Evolutionary conservation across 2,797 vertebrate genomes (phyloP).

Genomic region (Pteronotus mesoamericanus): DNA sequence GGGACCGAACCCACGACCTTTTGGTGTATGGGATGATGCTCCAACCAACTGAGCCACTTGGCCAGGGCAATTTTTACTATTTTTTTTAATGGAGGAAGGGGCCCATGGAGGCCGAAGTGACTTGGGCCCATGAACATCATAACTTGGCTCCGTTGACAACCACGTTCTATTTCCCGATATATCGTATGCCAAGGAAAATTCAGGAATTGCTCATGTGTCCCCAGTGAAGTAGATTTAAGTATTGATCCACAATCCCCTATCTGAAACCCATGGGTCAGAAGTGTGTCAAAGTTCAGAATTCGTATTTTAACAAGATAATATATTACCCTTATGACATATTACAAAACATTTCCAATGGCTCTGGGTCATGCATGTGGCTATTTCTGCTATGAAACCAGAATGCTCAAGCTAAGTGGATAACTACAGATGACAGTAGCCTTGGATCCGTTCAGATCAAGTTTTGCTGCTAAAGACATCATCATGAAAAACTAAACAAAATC

Average conservation of each 20-base stretch:
- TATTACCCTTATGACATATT: too few relatives aligned
- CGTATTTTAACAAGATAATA: neutral
- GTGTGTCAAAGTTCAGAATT: neutral
- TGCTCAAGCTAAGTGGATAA: neutral
- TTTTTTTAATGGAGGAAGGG: neutral
- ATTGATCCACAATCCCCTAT: neutral
- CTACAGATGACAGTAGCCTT: neutral
- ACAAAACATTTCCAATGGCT: neutral
- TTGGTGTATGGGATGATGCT: neutral
- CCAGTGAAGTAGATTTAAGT: neutral
- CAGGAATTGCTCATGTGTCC: neutral
- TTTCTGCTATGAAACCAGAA: neutral
- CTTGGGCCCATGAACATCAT: neutral
- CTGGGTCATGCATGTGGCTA: rapidly evolving
- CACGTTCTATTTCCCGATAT: neutral
- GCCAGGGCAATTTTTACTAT: neutral
- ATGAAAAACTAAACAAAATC: neutral
- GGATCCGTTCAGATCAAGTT: neutral
- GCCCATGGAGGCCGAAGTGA: neutral
- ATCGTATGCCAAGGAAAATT: neutral
- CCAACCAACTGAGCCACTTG: neutral
- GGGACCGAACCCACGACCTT: neutral
- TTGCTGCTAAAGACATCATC: neutral
- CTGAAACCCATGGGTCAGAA: neutral
- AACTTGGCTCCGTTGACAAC: neutral